Percentiles rank a stretch among this genome's conserved stretches.
These are phyloP conservation scores for Rotaria macrura DNA, from an alignment of 2,888 invertebrate genomes.

Conservation along the genomic window DNA sequence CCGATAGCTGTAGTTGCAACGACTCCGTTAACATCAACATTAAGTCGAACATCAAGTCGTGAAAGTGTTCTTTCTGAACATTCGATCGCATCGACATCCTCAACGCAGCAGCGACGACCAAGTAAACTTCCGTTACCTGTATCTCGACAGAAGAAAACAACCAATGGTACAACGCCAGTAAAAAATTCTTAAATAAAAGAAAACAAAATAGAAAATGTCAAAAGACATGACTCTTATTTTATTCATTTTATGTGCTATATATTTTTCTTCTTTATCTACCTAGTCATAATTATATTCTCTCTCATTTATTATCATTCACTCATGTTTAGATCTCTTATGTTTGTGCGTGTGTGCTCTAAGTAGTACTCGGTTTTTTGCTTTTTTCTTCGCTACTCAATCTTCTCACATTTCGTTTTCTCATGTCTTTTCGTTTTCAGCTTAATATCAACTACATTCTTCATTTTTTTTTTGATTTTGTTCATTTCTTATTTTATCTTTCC, in stretches of 20 bases:
- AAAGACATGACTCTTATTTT: neutral
- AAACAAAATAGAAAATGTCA: too few species aligned
- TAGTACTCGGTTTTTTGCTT: neutral
- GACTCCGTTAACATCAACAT: neutral
- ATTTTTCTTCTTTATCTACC: too few species aligned
- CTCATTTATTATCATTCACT: neutral
- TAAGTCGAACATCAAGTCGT: neutral
- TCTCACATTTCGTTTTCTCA: neutral
- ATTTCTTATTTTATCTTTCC: neutral
- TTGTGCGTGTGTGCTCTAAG: neutral
- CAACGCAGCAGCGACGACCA: neutral
- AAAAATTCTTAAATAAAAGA: neutral
- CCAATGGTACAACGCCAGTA: neutral
- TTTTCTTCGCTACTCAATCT: neutral
- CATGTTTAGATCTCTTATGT: neutral
- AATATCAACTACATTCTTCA: neutral
- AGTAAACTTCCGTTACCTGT: conserved; percentile 16
- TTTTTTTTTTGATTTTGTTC: neutral
- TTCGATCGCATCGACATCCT: neutral
- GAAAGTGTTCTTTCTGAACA: neutral
- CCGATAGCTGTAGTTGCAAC: neutral
- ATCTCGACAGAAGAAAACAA: neutral
- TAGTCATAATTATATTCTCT: too few species aligned
- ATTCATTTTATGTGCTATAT: neutral
- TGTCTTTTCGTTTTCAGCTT: neutral